These are phyloP conservation scores for Hyles lineata DNA, from an alignment of 2,888 invertebrate species.

Conservation along the genomic window DNA sequence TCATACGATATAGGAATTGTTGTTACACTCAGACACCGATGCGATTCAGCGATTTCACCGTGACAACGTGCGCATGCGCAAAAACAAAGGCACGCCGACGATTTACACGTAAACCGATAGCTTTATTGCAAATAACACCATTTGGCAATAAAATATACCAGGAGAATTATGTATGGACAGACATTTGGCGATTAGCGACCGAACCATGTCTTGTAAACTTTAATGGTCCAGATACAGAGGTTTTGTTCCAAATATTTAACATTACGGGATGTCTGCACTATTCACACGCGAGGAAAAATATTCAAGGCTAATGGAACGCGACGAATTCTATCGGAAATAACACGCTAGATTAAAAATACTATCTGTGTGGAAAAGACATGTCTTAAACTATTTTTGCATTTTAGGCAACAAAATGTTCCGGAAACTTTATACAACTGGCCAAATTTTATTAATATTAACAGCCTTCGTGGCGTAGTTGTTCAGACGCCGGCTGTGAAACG, in stretches of 20 bases:
- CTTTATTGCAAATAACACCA: slow-evolving; percentile 18
- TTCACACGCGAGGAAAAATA: slow-evolving; percentile 10
- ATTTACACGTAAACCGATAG: slow-evolving; percentile 18
- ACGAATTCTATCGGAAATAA: slow-evolving; percentile 20
- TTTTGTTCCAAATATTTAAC: neutral
- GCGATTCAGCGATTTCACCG: slow-evolving; percentile 49
- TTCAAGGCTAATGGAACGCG: slow-evolving; percentile 6
- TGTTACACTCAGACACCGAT: slow-evolving; percentile 54
- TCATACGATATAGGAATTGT: slow-evolving; percentile 51
- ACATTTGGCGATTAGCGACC: slow-evolving; percentile 14
- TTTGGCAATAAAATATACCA: slow-evolving; percentile 10
- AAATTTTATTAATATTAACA: too few relatives aligned
- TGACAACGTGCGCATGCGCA: slow-evolving; percentile 37
- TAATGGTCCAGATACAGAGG: slow-evolving; percentile 13
- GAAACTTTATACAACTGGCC: neutral
- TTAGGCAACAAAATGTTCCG: neutral
- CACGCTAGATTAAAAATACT: slow-evolving; percentile 12
- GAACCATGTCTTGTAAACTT: neutral
- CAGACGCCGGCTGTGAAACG: too few relatives aligned
- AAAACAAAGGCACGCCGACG: slow-evolving; percentile 26
- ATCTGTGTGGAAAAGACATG: neutral
- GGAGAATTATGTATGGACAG: slow-evolving; percentile 11
- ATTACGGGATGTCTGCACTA: slow-evolving; percentile 2
- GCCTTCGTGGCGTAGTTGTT: too few relatives aligned
- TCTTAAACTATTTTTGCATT: neutral